Base-by-base conservation (phyloP, 2,797 vertebrate species). In the Macropodus opercularis region DNA sequence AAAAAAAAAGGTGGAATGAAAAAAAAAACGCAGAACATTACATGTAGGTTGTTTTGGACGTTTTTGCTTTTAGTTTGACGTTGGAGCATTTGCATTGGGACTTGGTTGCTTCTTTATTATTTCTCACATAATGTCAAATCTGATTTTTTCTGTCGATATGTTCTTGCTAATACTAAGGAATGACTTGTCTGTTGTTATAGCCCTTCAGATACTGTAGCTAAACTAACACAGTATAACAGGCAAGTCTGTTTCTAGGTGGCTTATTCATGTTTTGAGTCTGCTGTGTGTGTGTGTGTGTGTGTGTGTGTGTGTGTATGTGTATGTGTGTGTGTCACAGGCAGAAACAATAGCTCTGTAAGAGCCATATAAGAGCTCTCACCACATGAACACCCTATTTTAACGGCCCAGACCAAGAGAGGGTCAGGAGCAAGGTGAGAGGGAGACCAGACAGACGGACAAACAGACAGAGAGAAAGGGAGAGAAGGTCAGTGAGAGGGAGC, bases 401-500 rank as follows among this genome's bases (percentile, higher is more conserved):
- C 85, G 81, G 81, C 77, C 77, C 75, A 66, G 81, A 84, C 81
- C 82, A 86, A 82, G 76, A 89, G 79, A 94, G 94, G 96, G 95
- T 96, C 96, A 95, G 94, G 94, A 95, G 93, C 95, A 95, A 96
- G 96, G 96, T 96, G 97, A 96, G 92, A 88, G 94, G 67, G 93
- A 95, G 31, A 95, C 93, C 94, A 69, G 80, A 85, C 78, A 74
- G 52, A 85, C 76, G 84, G 79, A 79, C 72, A 64, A 63, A 69
- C 49, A 75, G 71, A 93, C 44, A 32, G 72, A 31, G 42, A 41
- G 58, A 49, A 50, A 21, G 74, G 38, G 78, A 68, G 82, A 60
- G 57, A 72, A 76, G 81, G 82, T 92, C 94, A 94, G 93, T 81
- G 92, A 94, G 94, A 94, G 53, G 61, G 76, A 77, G 31, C 65